Evolutionary conservation across 2,888 invertebrate species (phyloP), one percentile per base, ranked within the genome.

Genomic region (Apocheima hispidaria): DNA sequence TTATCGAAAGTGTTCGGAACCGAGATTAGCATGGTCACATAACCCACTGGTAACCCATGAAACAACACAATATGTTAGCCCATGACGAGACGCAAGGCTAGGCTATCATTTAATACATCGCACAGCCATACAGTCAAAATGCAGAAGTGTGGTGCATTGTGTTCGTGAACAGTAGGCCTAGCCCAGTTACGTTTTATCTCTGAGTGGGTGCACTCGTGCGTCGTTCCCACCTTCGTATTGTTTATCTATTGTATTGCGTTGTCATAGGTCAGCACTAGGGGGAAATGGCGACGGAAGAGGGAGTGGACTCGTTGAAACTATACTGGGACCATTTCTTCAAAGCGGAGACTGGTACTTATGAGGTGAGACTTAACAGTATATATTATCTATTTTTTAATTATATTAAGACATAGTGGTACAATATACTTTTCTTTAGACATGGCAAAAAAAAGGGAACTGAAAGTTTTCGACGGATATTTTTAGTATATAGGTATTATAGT

Each of bases 321-420:
- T 92, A 93, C 72, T 95, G 95, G 95, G 94, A 95, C 66, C 91
- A 92, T 65, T 95, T 94, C 83, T 94, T 94, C 82, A 93, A 93
- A 73, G 93, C 94, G 9, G 94, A 94, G 77, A 92, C 93, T 50
- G 94, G 94, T 20, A 93, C 94, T 75, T 94, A 94, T 81, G 94
- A 95, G 94, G 95, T 95, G 83, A 76, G 33, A 18, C 4, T 41
- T 21, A 4, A 21, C 50, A 26, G 16, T 18, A 10, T 18, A n/a
- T n/a, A n/a, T n/a, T n/a, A n/a, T n/a, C n/a, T n/a, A n/a, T n/a
- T n/a, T n/a, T n/a, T n/a, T n/a, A n/a, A n/a, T n/a, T n/a, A n/a
- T 18, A 16, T 6, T 38, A 9, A 36, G 9, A 36, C 9, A 4
- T 4, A 35, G 35, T 35, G 9, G 9, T 7, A 4, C 26, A 1